Evolutionary conservation across 1,140 invertebrate genomes (phyloP), one percentile per base, ranked within the genome.

Genomic region (Papilio helenus): DNA sequence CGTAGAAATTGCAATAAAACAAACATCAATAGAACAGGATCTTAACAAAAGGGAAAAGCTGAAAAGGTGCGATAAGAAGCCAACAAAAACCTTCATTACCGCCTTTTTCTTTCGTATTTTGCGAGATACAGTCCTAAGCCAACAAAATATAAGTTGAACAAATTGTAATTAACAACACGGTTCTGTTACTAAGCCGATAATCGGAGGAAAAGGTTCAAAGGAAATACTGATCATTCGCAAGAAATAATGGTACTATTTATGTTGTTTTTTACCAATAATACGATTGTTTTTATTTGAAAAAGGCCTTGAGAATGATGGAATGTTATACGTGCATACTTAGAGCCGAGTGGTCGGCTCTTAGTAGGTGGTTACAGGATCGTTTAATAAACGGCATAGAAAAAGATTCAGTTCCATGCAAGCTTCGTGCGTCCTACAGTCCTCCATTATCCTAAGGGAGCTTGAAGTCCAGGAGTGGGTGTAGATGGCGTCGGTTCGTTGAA

Each of bases 131-230:
- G 72, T 49, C 72, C 42, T 74, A 74, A 74, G 72, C 72, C 44
- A 74, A 49, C 72, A 74, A 74, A 74, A 74, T 74, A 49, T 74
- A 74, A 46, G 42, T 74, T 51, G 44, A 46, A 74, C 42, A 74
- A 74, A 74, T 49, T 74, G 72, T 74, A 74, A 74, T 74, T 74
- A 74, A 74, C 72, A 73, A 39, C 61, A 68, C 12, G 16, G 26
- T 68, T 29, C 61, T 72, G 16, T 72, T 39, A 39, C 34, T 72
- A 42, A 44, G 71, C 71, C 20, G 72, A 74, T 72, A 72, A 72
- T 72, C 71, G 34, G 71, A 7, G 71, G 12, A n/a, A 42, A 42
- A 72, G 71, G 71, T n/a, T n/a, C 29, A 44, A 34, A 14, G 34
- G n/a, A 72, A 72, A 44, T 72, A 39, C 68, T n/a, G 34, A 65